A percentile compares a stretch with the other conserved stretches of the same genome.
These are phyloP conservation scores for Penaeus indicus DNA, from an alignment of 1,140 invertebrate genomes.

Conservation along the genomic window DNA sequence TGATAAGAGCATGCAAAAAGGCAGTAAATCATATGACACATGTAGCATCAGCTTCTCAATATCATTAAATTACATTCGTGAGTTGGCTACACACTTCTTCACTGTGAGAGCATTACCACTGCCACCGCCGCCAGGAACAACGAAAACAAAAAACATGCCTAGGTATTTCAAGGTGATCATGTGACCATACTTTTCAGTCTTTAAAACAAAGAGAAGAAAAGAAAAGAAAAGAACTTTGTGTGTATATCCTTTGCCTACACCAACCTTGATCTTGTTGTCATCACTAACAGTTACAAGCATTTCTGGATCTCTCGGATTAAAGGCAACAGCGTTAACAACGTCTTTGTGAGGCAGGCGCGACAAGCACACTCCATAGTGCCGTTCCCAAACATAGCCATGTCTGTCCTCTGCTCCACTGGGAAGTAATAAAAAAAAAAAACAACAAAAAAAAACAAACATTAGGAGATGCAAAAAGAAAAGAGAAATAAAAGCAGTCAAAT, in stretches of 20 bases:
- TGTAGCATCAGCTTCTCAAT: not conserved
- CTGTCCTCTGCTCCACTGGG: constrained; percentile 88
- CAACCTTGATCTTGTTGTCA: constrained; percentile 85
- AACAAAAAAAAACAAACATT: not conserved
- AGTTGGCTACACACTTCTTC: not conserved
- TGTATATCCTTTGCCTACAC: constrained; percentile 66
- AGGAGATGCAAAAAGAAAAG: not conserved
- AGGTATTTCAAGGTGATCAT: no score
- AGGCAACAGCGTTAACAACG: constrained; percentile 90
- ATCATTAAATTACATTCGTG: not conserved
- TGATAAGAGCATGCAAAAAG: no score
- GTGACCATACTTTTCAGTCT: no score
- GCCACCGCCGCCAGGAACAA: not conserved
- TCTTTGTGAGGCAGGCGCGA: constrained; percentile 84
- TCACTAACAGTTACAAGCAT: constrained; percentile 91
- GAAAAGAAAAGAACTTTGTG: not conserved
- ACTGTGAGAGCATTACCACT: not conserved
- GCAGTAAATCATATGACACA: not conserved
- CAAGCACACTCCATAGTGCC: constrained; percentile 86
- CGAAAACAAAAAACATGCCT: not conserved
- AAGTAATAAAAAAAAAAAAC: constrained; percentile 62
- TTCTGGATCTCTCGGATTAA: constrained; percentile 85
- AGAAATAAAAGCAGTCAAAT: not conserved
- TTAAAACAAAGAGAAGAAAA: no score
- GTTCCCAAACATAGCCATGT: constrained; percentile 88